Evolutionary conservation across 2,888 invertebrate species (phyloP).

Genomic region (Pterostichus madidus): DNA sequence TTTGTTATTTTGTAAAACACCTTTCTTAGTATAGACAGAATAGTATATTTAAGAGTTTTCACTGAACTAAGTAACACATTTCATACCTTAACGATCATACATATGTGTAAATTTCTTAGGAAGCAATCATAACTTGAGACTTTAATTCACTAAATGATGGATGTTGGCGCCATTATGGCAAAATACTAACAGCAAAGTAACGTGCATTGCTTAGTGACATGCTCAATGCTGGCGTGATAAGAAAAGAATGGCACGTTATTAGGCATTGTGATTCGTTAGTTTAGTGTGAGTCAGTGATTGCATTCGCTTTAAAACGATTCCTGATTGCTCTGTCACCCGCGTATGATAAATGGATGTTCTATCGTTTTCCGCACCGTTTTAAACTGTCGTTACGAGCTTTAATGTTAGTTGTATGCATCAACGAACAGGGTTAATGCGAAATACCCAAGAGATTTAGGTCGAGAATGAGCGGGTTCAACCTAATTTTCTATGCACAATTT

Average conservation of each 20-base stretch:
- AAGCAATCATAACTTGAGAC: too few species aligned
- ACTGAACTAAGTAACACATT: too few species aligned
- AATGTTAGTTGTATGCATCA: neutral
- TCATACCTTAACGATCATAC: too few species aligned
- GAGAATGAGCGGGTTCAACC: neutral
- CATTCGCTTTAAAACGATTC: slow-evolving; percentile 55
- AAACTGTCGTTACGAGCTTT: slow-evolving; percentile 12
- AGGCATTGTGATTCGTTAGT: slow-evolving; percentile 27
- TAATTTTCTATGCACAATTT: too few species aligned
- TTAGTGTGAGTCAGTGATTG: slow-evolving; percentile 18
- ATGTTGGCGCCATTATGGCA: too few species aligned
- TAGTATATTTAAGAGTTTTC: too few species aligned
- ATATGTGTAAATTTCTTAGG: too few species aligned
- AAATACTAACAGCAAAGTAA: too few species aligned
- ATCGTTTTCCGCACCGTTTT: slow-evolving; percentile 24
- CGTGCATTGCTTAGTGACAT: too few species aligned
- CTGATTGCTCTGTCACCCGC: slow-evolving; percentile 51
- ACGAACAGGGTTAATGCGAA: slow-evolving; percentile 27
- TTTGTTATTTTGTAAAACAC: too few species aligned
- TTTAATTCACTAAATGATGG: too few species aligned
- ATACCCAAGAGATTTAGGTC: neutral
- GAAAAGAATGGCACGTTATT: slow-evolving; percentile 33
- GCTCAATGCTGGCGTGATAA: neutral
- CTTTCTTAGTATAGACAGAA: too few species aligned
- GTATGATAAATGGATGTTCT: slow-evolving; percentile 50